These are phyloP conservation scores for Phocoena sinus DNA, from an alignment of 2,113 vertebrate genomes.

Conservation along the genomic window DNA sequence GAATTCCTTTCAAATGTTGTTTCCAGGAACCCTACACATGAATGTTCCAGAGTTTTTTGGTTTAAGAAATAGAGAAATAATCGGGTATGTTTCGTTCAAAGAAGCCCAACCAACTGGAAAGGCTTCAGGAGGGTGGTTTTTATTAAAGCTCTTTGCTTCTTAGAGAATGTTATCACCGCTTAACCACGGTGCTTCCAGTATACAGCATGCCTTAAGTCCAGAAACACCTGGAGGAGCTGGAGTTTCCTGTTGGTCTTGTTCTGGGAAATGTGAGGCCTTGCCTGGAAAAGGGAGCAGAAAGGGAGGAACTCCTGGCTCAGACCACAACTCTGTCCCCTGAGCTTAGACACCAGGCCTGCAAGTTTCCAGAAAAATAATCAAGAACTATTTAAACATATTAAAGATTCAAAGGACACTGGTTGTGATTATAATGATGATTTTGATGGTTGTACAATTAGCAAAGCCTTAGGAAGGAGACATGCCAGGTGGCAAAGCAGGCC, in stretches of 20 bases:
- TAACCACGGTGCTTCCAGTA: neutral
- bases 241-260: conserved; percentile 43
- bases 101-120: neutral
- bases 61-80: conserved; percentile 74
- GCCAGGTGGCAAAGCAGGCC: neutral
- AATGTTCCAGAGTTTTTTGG: conserved; percentile 73
- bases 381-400: neutral
- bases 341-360: neutral
- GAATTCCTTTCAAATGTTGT: conserved; percentile 74
- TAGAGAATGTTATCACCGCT: neutral
- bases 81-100: conserved; percentile 50
- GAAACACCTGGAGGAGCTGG: conserved; percentile 29
- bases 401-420: neutral
- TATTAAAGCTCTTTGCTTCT: neutral
- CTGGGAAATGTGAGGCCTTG: conserved; percentile 44
- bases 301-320: neutral
- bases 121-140: neutral
- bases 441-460: neutral
- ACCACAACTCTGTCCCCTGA: neutral
- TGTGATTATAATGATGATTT: neutral
- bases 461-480: neutral
- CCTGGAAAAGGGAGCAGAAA: neutral
- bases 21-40: conserved; percentile 76
- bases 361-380: conserved; percentile 52
- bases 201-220: neutral